Percentiles rank a stretch among this genome's conserved stretches.
These are phyloP conservation scores for Cyclopterus lumpus DNA, from an alignment of 2,797 vertebrate species.

Conservation along the genomic window DNA sequence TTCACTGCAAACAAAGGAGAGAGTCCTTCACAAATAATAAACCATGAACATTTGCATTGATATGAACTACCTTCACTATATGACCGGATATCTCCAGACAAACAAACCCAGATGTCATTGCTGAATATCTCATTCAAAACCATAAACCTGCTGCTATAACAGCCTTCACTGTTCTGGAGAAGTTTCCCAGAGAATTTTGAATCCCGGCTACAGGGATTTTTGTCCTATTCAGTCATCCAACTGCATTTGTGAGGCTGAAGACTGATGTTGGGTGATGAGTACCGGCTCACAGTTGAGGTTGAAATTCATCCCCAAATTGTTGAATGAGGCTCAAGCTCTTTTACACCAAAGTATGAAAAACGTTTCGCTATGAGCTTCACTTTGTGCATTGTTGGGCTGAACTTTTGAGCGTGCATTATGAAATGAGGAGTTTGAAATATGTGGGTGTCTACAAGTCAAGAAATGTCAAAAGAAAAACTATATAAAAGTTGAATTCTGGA, in stretches of 20 bases:
- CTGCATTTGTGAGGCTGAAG: background rate
- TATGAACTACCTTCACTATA: background rate
- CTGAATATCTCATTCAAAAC: background rate
- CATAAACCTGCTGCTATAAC: constrained; percentile 1
- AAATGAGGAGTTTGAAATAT: constrained; percentile 3
- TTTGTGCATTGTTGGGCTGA: background rate
- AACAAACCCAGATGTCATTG: background rate
- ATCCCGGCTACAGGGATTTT: constrained; percentile 3
- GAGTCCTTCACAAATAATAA: background rate
- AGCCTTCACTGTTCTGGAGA: background rate
- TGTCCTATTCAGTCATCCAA: background rate
- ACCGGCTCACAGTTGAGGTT: background rate
- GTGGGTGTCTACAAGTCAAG: background rate
- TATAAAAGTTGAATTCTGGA: background rate
- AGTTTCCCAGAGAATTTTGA: background rate
- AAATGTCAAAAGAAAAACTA: background rate
- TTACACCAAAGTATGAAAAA: background rate
- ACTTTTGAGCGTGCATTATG: background rate
- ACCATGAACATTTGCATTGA: background rate
- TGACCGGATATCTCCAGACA: background rate
- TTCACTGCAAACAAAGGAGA: background rate
- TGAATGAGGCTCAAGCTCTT: background rate
- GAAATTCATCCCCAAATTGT: constrained; percentile 10
- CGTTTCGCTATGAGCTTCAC: background rate
- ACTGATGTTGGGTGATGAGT: background rate